These are phyloP conservation scores for Gymnoscelis rufifasciata DNA, from an alignment of 2,888 invertebrate species.

Conservation along the genomic window DNA sequence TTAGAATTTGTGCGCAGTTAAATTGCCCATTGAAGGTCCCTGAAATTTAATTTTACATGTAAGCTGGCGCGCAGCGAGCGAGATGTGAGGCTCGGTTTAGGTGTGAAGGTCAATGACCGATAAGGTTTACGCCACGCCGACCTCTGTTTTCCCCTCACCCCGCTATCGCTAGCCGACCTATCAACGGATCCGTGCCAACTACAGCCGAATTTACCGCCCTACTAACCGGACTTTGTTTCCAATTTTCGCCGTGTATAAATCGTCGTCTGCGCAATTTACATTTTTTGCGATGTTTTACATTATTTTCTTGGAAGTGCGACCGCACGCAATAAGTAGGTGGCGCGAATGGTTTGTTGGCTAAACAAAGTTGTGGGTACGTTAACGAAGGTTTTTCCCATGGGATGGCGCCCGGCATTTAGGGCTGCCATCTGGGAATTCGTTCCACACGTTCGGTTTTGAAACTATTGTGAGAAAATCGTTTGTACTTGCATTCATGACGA, in stretches of 20 bases:
- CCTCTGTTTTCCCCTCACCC: slow-evolving; percentile 53
- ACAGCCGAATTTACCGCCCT: slow-evolving; percentile 29
- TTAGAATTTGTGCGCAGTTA: slow-evolving; percentile 33
- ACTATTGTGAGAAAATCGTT: slow-evolving; percentile 10
- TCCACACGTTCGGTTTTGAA: slow-evolving; percentile 10
- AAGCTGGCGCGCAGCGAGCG: slow-evolving; percentile 47
- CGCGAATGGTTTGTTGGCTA: slow-evolving; percentile 10
- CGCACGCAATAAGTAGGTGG: neutral
- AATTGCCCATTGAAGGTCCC: slow-evolving; percentile 41
- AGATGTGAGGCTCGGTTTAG: slow-evolving; percentile 75
- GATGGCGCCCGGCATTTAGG: slow-evolving; percentile 22
- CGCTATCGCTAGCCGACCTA: slow-evolving; percentile 50
- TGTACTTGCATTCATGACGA: slow-evolving; percentile 2
- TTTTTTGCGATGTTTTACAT: slow-evolving; percentile 1
- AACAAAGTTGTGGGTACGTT: slow-evolving; percentile 14
- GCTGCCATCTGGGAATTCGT: slow-evolving; percentile 21
- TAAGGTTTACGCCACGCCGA: slow-evolving; percentile 67
- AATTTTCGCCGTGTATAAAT: slow-evolving; percentile 3
- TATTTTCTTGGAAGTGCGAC: slow-evolving; percentile 2
- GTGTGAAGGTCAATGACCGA: slow-evolving; percentile 77
- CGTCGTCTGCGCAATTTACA: slow-evolving; percentile 1
- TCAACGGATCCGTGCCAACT: slow-evolving; percentile 44
- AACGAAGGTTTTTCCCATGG: slow-evolving; percentile 23
- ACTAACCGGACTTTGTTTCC: slow-evolving; percentile 14
- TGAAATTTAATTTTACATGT: slow-evolving; percentile 47